Base-by-base conservation (phyloP, 2,797 vertebrate genomes). In the Pteropus rufus region DNA sequence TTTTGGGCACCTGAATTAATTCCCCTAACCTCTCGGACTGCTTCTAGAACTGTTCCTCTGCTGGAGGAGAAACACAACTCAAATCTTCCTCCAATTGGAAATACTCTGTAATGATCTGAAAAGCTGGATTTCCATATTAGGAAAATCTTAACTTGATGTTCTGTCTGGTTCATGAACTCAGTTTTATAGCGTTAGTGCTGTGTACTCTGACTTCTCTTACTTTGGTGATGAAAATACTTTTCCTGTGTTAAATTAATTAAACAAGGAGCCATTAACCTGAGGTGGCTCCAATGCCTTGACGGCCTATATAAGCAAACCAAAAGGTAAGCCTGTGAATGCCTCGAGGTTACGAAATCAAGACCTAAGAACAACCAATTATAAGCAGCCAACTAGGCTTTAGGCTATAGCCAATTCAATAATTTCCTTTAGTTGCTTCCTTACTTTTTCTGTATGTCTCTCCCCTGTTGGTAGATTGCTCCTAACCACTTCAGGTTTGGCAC, bases 191-290 rank as follows among this genome's bases (percentile, higher is more conserved):
- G 52, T 83, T 82, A 31, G 39, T 44, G 39, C 41, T 76, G 12
- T 52, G 11, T 21, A 58, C 34, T 81, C 77, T 54, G 39, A 83
- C 10, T 77, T 80, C 11, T 31, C 14, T 72, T 79, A 39, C 73
- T 94, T 84, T 95, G 65, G 36, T 62, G 31, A 76, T 77, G 64
- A 39, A 94, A 91, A 90, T 90, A 39, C 21, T 93, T 76, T 86
- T 4, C 23, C 14, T 7, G 1, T 31, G 31, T 79, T 85, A 85
- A 83, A 69, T 72, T 77, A 70, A 79, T 84, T 83, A 84, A 83
- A 77, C 26, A 29, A 49, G 41, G 34, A 69, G 2, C 41, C 34
- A 70, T 84, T 92, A 36, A 26, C 67, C 14, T 18, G 24, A 69
- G 49, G 52, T 58, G 14, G 49, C 12, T 46, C 72, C 46, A 41